Evolutionary conservation across 1,140 invertebrate genomes (phyloP), one percentile per base, ranked within the genome.

Genomic region (Lordiphosa clarofinis): DNA sequence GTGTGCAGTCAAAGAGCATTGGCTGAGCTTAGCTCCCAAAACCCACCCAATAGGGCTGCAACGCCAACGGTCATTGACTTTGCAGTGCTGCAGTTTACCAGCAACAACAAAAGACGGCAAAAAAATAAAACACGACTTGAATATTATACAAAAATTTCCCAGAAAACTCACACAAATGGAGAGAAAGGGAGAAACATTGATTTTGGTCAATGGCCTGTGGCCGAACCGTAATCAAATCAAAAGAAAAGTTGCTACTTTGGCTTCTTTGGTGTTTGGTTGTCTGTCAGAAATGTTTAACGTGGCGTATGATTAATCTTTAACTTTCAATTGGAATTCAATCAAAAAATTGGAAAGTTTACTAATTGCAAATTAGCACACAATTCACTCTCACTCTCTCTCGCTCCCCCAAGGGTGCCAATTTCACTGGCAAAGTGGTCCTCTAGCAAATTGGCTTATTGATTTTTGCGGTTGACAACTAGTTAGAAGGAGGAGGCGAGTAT

Each of bases 1-100:
- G 76, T 84, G 68, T 84, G 78, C 76, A 82, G 76, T 76, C 78
- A 82, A 82, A 76, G 72, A 72, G 57, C 71, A 67, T 69, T 59
- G 64, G 35, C 65, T 69, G 31, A 46, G 52, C 37, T 42, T 11
- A 11, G 33, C 38, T 36, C 42, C 48, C n/a, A 12, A 12, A 33
- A 9, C 15, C 21, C 21, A 11, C 42, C 21, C 12, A 12, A 11
- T 4, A 5, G 19, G 35, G 35, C 35, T 67, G 64, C 64, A 59
- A 33, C 43, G 43, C 43, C 55, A 10, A 53, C 76, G 75, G 75
- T 81, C 75, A 81, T 82, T 81, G 75, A 81, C 75, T 82, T 57
- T 49, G 46, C 67, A 15, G 39, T 56, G 62, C 68, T 84, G 73
- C 76, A 76, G 69, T 82, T 84, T 84, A 57, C 9, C 19, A 68